These are phyloP conservation scores for Folsomia candida DNA, from an alignment of 2,888 invertebrate species.

Conservation along the genomic window DNA sequence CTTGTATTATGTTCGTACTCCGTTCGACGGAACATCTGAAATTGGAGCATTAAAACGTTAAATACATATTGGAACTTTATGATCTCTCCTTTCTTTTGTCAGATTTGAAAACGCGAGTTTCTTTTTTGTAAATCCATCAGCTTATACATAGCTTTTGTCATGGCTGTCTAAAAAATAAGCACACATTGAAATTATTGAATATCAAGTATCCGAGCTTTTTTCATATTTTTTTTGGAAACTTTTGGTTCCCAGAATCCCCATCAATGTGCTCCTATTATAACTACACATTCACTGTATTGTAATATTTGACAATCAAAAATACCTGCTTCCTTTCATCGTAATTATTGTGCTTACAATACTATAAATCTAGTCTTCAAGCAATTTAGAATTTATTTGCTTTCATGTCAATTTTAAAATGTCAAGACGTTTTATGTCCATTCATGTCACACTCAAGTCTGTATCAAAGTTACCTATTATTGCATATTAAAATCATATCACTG, in stretches of 20 bases:
- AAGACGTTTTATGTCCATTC: not conserved
- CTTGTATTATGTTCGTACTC: conserved; percentile 88
- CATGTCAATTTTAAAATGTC: not conserved
- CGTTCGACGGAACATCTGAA: conserved; percentile 60
- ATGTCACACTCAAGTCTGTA: not conserved
- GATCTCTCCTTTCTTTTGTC: not conserved
- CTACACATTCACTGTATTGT: not conserved
- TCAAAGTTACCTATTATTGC: not conserved
- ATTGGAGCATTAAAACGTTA: conserved; percentile 18
- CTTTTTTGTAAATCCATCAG: not conserved
- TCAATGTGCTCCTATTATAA: not conserved
- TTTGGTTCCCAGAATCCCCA: not conserved
- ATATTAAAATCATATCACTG: not conserved
- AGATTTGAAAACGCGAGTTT: not conserved
- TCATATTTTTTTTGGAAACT: not conserved
- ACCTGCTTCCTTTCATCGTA: not conserved
- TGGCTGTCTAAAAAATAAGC: not conserved
- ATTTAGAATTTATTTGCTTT: not conserved
- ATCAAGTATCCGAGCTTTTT: not conserved
- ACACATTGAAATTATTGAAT: not conserved
- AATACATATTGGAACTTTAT: too few relatives aligned
- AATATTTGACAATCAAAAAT: not conserved
- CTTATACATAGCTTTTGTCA: not conserved
- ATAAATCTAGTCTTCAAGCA: not conserved
- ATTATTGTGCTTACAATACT: not conserved